Conservation (phyloP, 2,888 invertebrate genomes). For the Chalcis sispes region DNA sequence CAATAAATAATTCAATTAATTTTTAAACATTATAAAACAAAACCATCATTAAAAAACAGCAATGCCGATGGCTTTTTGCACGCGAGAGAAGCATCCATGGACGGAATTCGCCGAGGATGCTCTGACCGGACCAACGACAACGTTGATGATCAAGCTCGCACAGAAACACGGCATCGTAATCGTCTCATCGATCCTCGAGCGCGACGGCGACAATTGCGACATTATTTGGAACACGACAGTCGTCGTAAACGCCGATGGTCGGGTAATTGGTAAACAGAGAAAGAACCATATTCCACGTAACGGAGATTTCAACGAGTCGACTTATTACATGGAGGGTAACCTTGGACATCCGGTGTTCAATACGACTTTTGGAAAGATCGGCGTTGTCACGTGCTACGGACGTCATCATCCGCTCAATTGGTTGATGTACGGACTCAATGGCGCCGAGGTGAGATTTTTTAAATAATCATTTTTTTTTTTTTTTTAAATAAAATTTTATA, state of each 20-base stretch:
- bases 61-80: slow-evolving; percentile 99
- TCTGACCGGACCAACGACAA: slow-evolving; percentile 88
- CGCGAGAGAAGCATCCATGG: slow-evolving; percentile 95
- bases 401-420: slow-evolving; percentile 98
- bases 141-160: slow-evolving; percentile 85
- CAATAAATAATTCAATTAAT: too few species aligned
- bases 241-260: slow-evolving; percentile 91
- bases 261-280: slow-evolving; percentile 89
- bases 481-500: too few species aligned
- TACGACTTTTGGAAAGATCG: slow-evolving; percentile 91
- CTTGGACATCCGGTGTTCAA: slow-evolving; percentile 96
- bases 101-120: slow-evolving; percentile 95
- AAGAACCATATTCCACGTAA: slow-evolving; percentile 99
- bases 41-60: too few species aligned
- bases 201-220: slow-evolving; percentile 88
- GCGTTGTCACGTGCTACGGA: slow-evolving; percentile 97
- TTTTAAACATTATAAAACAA: too few species aligned
- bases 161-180: slow-evolving; percentile 93
- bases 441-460: slow-evolving; percentile 83
- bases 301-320: slow-evolving; percentile 94
- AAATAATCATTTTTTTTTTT: too few species aligned
- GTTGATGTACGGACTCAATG: slow-evolving; percentile 97
- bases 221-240: slow-evolving; percentile 97
- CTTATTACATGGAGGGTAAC: slow-evolving; percentile 95
- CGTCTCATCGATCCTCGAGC: slow-evolving; percentile 94